Evolutionary conservation across 2,113 vertebrate genomes (phyloP), one percentile per base, ranked within the genome.

Genomic region (Aldabrachelys gigantea): DNA sequence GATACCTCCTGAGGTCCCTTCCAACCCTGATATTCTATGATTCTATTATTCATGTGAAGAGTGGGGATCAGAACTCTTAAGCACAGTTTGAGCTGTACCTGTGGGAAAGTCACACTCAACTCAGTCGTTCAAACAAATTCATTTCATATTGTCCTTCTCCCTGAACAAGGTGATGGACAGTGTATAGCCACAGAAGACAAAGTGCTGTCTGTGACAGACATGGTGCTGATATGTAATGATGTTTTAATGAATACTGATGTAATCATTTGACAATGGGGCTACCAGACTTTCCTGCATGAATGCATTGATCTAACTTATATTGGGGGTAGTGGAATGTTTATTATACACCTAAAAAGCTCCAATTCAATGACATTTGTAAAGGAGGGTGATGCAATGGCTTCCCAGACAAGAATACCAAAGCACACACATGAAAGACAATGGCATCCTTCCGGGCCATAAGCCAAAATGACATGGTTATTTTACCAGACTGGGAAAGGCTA

Each of bases 221-320:
- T 0, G 2, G 41, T 53, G 84, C 78, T 5, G 27, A 72, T 57
- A 80, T 0, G 0, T 35, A 38, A 57, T 31, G 75, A 31, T 4
- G n/a, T 52, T 1, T 69, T 69, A 10, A 6, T 0, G 2, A 87
- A 44, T 19, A 22, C 88, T 38, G 84, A 44, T 0, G 27, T 13
- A 57, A 87, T 17, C 19, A 72, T 75, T 87, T 38, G 80, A 12
- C 25, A 65, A 44, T 50, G 80, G 80, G 31, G 80, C 52, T 89
- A n/a, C 54, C 52, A 1, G 2, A 0, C 41, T 79, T 80, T 79
- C n/a, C 52, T 3, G 5, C 2, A 16, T 7, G 81, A 53, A 79
- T 96, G 82, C 21, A 81, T 85, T 53, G 85, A 41, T 38, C 22
- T 59, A 59, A 59, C 27, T 59, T 59, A 14, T 59, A 59, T 3